These are phyloP conservation scores for Microplitis manilae DNA, from an alignment of 2,888 invertebrate genomes.

Conservation along the genomic window DNA sequence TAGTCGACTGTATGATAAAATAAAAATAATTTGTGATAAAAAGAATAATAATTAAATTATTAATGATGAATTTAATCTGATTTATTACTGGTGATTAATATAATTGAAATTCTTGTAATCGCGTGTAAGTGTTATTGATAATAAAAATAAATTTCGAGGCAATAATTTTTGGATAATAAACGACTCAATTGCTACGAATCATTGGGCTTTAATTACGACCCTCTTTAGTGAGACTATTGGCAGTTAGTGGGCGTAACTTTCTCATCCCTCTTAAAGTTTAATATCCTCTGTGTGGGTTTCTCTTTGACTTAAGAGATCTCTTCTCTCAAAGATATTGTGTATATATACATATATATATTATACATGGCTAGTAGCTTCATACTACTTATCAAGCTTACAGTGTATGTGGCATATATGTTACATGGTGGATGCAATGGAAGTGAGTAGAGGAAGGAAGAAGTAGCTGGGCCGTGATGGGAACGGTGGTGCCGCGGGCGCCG, in stretches of 20 bases:
- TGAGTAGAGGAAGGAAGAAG: slow-evolving; percentile 34
- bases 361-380: background rate
- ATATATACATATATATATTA: background rate
- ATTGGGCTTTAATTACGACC: slow-evolving; percentile 52
- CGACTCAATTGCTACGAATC: slow-evolving; percentile 42
- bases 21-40: too few species aligned
- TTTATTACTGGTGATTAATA: too few species aligned
- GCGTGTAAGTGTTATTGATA: too few species aligned
- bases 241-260: slow-evolving; percentile 56
- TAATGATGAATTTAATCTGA: too few species aligned
- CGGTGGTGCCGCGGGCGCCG: slow-evolving; percentile 47
- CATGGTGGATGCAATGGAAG: background rate
- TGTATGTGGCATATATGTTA: background rate
- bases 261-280: slow-evolving; percentile 39
- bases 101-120: too few species aligned
- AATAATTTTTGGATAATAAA: slow-evolving; percentile 4
- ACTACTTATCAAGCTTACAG: background rate
- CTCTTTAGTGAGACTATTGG: slow-evolving; percentile 52
- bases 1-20: too few species aligned
- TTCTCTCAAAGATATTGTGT: background rate
- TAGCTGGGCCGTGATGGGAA: slow-evolving; percentile 27
- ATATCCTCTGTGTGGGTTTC: slow-evolving; percentile 12
- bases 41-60: too few species aligned
- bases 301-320: background rate
- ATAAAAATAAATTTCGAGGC: background rate